Evolutionary conservation across 1,140 invertebrate species (phyloP).

Genomic region (Neuroterus valhalla): DNA sequence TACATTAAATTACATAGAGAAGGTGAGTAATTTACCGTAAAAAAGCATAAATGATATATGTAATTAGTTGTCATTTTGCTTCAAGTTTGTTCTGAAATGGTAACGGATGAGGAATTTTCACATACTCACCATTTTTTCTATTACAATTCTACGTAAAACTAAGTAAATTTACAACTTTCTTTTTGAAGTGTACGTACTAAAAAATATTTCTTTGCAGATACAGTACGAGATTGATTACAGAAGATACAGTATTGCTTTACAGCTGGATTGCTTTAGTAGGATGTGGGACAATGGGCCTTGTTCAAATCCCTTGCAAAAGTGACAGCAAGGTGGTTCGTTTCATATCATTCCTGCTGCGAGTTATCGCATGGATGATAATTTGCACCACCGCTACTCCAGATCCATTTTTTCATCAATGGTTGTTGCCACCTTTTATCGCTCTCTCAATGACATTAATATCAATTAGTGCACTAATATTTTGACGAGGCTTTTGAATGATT

Average conservation of each 20-base stretch:
- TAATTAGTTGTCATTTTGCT: conserved; percentile 34
- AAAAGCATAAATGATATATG: no score
- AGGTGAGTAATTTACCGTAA: no score
- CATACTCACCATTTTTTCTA: no score
- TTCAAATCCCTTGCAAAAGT: conserved; percentile 59
- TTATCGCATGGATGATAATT: conserved; percentile 61
- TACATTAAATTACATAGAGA: conserved; percentile 12
- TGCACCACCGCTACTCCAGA: conserved; percentile 54
- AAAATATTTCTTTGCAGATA: conserved; percentile 60
- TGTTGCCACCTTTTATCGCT: conserved; percentile 65
- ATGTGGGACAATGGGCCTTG: conserved; percentile 64
- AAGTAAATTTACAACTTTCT: no score
- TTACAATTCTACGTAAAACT: no score
- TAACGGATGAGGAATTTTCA: no score
- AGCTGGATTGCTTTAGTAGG: conserved; percentile 66
- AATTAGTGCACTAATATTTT: conserved; percentile 55
- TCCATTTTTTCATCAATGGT: conserved; percentile 67
- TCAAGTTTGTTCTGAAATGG: conserved; percentile 13
- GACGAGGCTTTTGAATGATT: conserved; percentile 32
- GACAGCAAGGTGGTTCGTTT: conserved; percentile 48
- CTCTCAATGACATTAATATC: conserved; percentile 47
- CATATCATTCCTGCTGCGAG: conserved; percentile 59
- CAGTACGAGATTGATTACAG: conserved; percentile 63
- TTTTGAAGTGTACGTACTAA: no score
- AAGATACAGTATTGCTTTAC: conserved; percentile 65